Evolutionary conservation across 2,888 invertebrate genomes (phyloP).

Genomic region (Parasteatoda lunata): DNA sequence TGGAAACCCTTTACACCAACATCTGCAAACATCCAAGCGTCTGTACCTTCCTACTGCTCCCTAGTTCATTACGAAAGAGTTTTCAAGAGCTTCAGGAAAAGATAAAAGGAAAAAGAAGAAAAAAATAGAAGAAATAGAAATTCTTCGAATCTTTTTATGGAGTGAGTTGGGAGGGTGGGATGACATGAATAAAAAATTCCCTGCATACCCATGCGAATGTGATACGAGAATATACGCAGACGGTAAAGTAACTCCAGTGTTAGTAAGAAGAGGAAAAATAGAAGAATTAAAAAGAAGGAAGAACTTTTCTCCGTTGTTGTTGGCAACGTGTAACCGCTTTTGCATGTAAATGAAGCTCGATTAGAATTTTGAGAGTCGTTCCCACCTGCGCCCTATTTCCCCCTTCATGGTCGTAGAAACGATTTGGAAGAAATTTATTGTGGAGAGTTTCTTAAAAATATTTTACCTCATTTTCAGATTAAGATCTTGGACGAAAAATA

Average conservation of each 20-base stretch:
- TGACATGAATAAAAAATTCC: conserved; percentile 12
- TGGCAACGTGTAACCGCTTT: conserved; percentile 37
- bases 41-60: not conserved
- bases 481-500: not conserved
- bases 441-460: not conserved
- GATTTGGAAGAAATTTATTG: conserved; percentile 11
- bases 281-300: not conserved
- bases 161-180: not conserved
- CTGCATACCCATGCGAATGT: not conserved
- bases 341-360: conserved; percentile 27
- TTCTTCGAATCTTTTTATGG: not conserved
- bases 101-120: not conserved
- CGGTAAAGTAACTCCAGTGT: conserved; percentile 39
- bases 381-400: no score
- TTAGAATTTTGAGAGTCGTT: conserved; percentile 7
- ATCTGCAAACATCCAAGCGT: conserved; percentile 35
- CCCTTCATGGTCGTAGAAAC: not conserved
- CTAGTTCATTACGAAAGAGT: conserved; percentile 33
- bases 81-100: conserved; percentile 7
- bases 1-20: conserved; percentile 22
- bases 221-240: conserved; percentile 16
- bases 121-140: not conserved
- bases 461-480: not conserved
- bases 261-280: conserved; percentile 1
- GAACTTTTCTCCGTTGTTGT: not conserved